phyloP scores from a whole-genome alignment of 1,140 invertebrate genomes.

The Conopomorpha cramerella region DNA sequence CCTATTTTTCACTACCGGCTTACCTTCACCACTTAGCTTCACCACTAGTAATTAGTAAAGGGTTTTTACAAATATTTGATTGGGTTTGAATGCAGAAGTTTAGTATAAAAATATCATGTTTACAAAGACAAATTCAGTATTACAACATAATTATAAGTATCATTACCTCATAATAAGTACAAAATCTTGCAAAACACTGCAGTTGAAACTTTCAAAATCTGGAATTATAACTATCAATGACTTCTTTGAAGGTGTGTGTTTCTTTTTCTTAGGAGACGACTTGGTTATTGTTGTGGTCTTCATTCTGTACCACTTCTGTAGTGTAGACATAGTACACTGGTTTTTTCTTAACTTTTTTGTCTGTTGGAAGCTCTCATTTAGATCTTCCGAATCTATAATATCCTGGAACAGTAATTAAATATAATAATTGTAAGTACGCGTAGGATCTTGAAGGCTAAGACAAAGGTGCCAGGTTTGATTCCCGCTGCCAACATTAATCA shows the following conservation, averaged over 20 bases:
- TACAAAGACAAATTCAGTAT: too few relatives aligned
- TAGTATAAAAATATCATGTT: too few relatives aligned
- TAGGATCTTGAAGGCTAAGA: too few relatives aligned
- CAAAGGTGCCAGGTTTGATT: too few relatives aligned
- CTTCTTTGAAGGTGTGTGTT: conserved; percentile 16
- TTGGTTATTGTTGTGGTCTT: conserved; percentile 21
- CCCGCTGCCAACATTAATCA: too few relatives aligned
- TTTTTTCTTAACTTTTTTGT: conserved; percentile 58
- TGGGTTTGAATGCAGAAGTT: too few relatives aligned
- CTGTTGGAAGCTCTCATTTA: conserved; percentile 18
- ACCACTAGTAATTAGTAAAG: too few relatives aligned
- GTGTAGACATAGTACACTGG: conserved; percentile 68
- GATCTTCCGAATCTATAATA: conserved; percentile 33
- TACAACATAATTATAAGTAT: too few relatives aligned
- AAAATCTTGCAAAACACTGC: conserved; percentile 78
- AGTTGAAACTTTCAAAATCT: conserved; percentile 81
- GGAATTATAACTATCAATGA: conserved; percentile 77
- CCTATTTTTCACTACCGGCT: too few relatives aligned
- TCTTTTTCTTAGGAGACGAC: conserved; percentile 33
- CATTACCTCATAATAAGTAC: conserved; percentile 75
- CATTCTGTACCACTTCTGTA: conserved; percentile 69
- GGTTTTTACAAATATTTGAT: too few relatives aligned
- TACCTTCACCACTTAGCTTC: too few relatives aligned
- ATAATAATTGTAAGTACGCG: too few relatives aligned
- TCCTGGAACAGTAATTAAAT: conserved; percentile 32